These are phyloP conservation scores for Cavia porcellus DNA, from an alignment of 2,113 vertebrate species.

Conservation along the genomic window DNA sequence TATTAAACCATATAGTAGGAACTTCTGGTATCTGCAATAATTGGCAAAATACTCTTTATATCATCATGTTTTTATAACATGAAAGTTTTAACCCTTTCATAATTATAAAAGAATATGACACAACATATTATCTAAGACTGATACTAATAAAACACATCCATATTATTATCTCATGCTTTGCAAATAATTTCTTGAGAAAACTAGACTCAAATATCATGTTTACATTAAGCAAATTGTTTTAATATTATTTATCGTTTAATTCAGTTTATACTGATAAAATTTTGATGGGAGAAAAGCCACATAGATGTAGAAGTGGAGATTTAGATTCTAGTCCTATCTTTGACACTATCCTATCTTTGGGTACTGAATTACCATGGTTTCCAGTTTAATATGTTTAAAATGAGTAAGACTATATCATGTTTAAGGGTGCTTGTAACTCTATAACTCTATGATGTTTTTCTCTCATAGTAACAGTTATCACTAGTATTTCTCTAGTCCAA, in stretches of 20 bases:
- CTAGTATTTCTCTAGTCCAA: not conserved
- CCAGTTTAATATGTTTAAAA: constrained; percentile 18
- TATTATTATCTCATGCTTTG: constrained; percentile 28
- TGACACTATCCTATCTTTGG: not conserved
- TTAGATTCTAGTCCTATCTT: not conserved
- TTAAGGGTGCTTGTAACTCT: not conserved
- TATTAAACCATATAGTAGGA: not conserved
- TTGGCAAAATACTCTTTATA: not conserved
- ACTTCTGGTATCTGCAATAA: not conserved
- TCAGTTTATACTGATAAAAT: not conserved
- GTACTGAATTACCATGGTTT: not conserved
- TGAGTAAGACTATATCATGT: not conserved
- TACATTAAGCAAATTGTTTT: not conserved
- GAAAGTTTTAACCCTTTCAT: not conserved
- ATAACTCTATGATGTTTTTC: not conserved
- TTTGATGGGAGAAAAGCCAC: not conserved
- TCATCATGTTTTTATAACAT: not conserved
- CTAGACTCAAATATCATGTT: not conserved
- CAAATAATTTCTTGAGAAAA: constrained; percentile 28
- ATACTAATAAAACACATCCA: not conserved
- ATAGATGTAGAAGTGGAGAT: not conserved
- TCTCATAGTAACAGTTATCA: not conserved
- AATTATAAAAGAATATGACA: not conserved
- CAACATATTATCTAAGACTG: not conserved
- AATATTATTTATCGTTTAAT: not conserved